A percentile compares a stretch with the other conserved stretches of the same genome.
Conservation (phyloP, 2,888 invertebrate species). For the Sisyra terminalis region DNA sequence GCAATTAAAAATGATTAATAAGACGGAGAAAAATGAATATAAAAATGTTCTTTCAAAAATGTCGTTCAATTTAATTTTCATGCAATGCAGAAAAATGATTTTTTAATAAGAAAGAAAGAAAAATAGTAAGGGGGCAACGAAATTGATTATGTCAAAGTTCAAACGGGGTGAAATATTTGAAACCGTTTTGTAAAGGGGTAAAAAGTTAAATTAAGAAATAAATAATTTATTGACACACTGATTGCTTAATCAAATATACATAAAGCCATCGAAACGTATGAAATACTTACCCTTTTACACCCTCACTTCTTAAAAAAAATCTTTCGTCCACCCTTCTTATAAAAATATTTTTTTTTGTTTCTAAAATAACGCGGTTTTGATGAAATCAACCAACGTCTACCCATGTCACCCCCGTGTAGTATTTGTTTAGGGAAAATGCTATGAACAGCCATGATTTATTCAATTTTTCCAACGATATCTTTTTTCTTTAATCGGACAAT, state of each 20-base stretch:
- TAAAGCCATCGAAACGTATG: slow-evolving; percentile 5
- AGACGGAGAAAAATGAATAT: too few species aligned
- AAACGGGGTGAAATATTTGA: too few species aligned
- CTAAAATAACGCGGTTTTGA: background rate
- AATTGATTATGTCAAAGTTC: too few species aligned
- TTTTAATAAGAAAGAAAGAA: too few species aligned
- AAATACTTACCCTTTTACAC: background rate
- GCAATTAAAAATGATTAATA: too few species aligned
- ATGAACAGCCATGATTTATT: slow-evolving; percentile 11
- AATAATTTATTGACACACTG: slow-evolving; percentile 8
- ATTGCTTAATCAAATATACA: slow-evolving; percentile 8
- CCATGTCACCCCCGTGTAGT: background rate
- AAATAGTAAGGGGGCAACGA: too few species aligned
- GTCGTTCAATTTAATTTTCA: too few species aligned
- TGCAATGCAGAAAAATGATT: too few species aligned
- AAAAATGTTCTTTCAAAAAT: too few species aligned
- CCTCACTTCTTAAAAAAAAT: slow-evolving; percentile 4
- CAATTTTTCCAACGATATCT: slow-evolving; percentile 12
- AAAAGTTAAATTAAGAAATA: slow-evolving; percentile 6
- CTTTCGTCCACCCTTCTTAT: background rate
- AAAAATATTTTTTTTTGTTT: background rate
- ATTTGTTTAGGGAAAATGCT: background rate
- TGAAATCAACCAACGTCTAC: too few species aligned
- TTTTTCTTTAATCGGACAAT: slow-evolving; percentile 9
- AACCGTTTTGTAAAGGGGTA: background rate